Percentiles rank a stretch among this genome's conserved stretches.
Evolutionary conservation across 2,888 invertebrate species (phyloP).

Genomic region (Synanthedon tipuliformis): DNA sequence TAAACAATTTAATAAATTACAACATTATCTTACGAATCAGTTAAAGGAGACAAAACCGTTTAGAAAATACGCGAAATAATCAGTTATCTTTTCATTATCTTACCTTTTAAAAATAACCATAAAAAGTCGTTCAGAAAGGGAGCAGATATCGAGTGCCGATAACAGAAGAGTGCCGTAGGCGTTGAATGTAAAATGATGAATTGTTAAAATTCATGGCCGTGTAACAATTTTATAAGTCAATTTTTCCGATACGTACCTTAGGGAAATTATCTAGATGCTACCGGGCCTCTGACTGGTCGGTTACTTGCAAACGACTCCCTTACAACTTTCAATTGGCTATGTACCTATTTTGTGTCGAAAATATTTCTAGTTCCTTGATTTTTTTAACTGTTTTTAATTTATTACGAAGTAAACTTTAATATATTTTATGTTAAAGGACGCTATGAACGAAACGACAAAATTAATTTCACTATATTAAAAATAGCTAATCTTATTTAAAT

Average conservation of each 20-base stretch:
- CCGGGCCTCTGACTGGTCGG: too few species aligned
- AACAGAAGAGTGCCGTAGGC: slow-evolving; percentile 6
- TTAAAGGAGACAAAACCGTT: slow-evolving; percentile 1
- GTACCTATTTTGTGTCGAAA: too few species aligned
- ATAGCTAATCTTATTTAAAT: too few species aligned
- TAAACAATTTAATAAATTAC: slow-evolving; percentile 3
- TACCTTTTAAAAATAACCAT: not conserved
- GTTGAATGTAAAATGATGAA: slow-evolving; percentile 26
- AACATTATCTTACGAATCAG: not conserved
- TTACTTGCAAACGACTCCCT: too few species aligned
- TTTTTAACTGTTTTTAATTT: too few species aligned
- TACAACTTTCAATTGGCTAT: too few species aligned
- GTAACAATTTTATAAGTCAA: slow-evolving; percentile 42
- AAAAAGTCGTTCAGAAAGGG: slow-evolving; percentile 7
- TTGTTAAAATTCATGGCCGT: slow-evolving; percentile 35
- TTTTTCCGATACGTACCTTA: slow-evolving; percentile 35
- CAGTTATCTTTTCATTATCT: too few species aligned
- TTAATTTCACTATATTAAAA: too few species aligned
- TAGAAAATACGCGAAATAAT: not conserved
- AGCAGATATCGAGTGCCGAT: slow-evolving; percentile 10
- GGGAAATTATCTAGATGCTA: slow-evolving; percentile 43
- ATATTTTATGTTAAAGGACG: too few species aligned
- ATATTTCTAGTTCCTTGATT: too few species aligned
- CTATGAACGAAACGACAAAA: too few species aligned
- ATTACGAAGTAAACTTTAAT: too few species aligned